Conservation (phyloP, 1,140 invertebrate species). For the Trichomalopsis sarcophagae region DNA sequence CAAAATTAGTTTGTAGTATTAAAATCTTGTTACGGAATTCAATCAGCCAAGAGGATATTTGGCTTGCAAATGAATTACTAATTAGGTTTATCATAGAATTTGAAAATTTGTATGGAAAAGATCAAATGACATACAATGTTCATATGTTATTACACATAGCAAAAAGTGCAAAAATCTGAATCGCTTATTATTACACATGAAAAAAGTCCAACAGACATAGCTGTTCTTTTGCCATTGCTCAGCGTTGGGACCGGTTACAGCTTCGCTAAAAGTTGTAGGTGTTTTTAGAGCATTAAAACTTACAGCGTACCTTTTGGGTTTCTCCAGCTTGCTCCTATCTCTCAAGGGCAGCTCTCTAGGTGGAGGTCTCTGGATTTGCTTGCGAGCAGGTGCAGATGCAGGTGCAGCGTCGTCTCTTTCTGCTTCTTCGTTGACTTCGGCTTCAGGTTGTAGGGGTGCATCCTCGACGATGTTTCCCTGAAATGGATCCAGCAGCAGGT, state of each 20-base stretch:
- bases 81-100: no score
- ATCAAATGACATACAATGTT: background rate
- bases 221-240: no score
- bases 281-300: background rate
- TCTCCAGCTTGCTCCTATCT: background rate
- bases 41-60: no score
- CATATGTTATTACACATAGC: no score
- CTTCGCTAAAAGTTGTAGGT: background rate
- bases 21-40: constrained; percentile 46
- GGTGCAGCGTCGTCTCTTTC: background rate
- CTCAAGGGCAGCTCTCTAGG: background rate
- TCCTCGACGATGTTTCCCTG: background rate
- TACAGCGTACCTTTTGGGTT: background rate
- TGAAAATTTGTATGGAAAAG: no score
- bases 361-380: no score
- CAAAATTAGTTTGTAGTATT: constrained; percentile 37
- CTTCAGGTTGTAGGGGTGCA: background rate
- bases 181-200: no score
- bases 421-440: background rate
- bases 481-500: background rate
- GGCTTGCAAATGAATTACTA: no score
- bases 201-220: no score
- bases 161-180: no score
- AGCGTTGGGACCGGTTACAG: background rate
- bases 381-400: background rate